Base-by-base conservation (phyloP, 2,888 invertebrate genomes). In the Leptodirus hochenwartii region DNA sequence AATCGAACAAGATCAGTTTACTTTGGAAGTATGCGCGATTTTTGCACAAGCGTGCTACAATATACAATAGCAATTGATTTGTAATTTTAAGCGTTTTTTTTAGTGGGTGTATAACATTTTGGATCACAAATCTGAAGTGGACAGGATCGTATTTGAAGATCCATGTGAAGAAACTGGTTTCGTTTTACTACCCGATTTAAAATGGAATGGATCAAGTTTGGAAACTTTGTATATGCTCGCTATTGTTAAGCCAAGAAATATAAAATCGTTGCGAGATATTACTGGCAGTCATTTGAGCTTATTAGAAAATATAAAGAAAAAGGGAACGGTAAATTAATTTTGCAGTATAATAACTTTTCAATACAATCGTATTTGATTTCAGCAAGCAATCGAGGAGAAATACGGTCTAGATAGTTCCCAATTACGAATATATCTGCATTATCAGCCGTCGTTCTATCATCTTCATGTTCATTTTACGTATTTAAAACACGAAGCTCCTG, bases 51-150 rank as follows among this genome's bases (percentile, higher is more conserved):
- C 31, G 13, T 15, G 22, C 15, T 27, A 9, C 14, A 12, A 6
- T 28, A 20, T 22, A 15, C 10, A 15, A 13, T 22, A 20, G 17
- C 5, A 17, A 20, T 28, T 6, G 10, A 20, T 12, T 28, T 5
- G 5, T 14, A 27, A 13, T 14, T 27, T 11, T 27, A 13, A 11
- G 6, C n/a, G 20, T 38, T 38, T 32, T 36, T 68, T 70, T 12
- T 57, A 93, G 85, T 98, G 98, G 98, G 81, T 96, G 0, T 81
- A 85, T 53, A 99, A 99, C 53, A 88, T 98, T 37, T 54, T 98
- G 30, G 81, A 88, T 32, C 87, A 88, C 45, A 85, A 81, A 51
- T 72, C 77, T 26, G 98, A 98, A 60, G 60, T 64, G 2, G 93
- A 96, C 14, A 68, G 87, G 37, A 75, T 98, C 27, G 63, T 91